Evolutionary conservation across 2,797 vertebrate genomes (phyloP).

Genomic region (Sus cebifrons): DNA sequence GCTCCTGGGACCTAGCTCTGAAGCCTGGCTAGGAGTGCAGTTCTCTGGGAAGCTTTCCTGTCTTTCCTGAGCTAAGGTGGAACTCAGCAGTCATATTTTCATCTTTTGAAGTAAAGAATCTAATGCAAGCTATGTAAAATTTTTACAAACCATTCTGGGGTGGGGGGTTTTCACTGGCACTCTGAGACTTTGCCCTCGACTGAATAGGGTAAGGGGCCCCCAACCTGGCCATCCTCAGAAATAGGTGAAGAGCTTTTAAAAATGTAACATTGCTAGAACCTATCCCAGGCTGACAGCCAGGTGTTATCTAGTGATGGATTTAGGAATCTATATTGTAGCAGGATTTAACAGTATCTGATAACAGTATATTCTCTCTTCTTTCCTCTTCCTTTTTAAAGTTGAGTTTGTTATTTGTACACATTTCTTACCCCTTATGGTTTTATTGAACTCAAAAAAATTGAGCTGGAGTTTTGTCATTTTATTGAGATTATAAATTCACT

Average conservation of each 20-base stretch:
- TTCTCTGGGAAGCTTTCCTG: background rate
- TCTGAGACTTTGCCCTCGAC: background rate
- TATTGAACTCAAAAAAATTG: constrained; percentile 26
- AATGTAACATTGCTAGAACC: background rate
- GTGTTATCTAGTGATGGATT: background rate
- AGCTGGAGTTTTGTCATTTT: constrained; percentile 38
- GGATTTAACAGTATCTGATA: background rate
- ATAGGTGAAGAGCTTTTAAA: background rate
- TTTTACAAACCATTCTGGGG: background rate
- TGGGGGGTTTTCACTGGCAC: background rate
- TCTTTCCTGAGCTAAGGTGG: background rate
- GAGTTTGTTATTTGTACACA: background rate
- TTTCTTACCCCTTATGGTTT: background rate
- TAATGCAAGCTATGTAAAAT: background rate
- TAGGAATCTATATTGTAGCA: background rate
- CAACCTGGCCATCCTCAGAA: background rate
- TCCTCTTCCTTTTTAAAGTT: background rate
- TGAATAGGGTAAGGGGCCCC: background rate
- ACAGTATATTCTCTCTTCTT: background rate
- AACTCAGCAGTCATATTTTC: constrained; percentile 18
- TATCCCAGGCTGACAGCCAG: background rate
- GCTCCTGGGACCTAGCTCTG: background rate
- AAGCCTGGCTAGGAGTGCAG: background rate
- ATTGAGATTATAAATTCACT: background rate
- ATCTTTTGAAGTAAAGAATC: constrained; percentile 49